phyloP scores from a whole-genome alignment of 2,888 invertebrate genomes.

The Omphaloscelis lunosa region DNA sequence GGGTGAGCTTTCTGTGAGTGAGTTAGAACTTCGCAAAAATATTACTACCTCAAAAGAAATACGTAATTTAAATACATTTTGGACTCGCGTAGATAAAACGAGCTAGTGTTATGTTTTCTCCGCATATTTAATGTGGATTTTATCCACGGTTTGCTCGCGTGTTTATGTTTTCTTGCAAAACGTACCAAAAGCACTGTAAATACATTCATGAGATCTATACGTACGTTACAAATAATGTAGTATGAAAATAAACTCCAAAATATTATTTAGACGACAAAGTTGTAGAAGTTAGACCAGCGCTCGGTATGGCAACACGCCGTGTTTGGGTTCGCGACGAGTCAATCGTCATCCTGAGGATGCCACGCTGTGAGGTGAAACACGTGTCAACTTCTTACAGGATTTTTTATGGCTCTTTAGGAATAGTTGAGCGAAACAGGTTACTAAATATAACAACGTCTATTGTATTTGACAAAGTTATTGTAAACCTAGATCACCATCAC shows the following conservation, averaged over 20 bases:
- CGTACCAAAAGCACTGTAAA: conserved; percentile 3
- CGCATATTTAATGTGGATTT: conserved; percentile 28
- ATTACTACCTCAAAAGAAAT: conserved; percentile 12
- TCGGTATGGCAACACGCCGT: too few species aligned
- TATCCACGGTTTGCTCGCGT: conserved; percentile 9
- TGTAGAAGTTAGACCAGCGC: neutral
- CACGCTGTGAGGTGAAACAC: too few species aligned
- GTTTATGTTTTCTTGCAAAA: conserved; percentile 29
- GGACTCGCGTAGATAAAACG: conserved; percentile 16
- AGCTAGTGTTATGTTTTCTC: conserved; percentile 29
- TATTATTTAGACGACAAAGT: conserved; percentile 6
- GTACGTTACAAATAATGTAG: conserved; percentile 1
- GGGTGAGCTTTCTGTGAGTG: conserved; percentile 19
- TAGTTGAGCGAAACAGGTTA: too few species aligned
- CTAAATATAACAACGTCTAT: too few species aligned
- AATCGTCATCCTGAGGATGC: too few species aligned
- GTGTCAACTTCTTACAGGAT: too few species aligned
- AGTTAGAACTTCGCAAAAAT: conserved; percentile 19
- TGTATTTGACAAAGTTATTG: neutral
- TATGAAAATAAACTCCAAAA: conserved; percentile 17
- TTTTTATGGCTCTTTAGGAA: too few species aligned
- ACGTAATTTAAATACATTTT: conserved; percentile 43
- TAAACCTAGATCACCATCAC: neutral
- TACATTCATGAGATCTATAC: conserved; percentile 8
- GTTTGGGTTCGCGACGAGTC: too few species aligned